These are phyloP conservation scores for Sylvia atricapilla DNA, from an alignment of 2,113 vertebrate species.

Conservation along the genomic window DNA sequence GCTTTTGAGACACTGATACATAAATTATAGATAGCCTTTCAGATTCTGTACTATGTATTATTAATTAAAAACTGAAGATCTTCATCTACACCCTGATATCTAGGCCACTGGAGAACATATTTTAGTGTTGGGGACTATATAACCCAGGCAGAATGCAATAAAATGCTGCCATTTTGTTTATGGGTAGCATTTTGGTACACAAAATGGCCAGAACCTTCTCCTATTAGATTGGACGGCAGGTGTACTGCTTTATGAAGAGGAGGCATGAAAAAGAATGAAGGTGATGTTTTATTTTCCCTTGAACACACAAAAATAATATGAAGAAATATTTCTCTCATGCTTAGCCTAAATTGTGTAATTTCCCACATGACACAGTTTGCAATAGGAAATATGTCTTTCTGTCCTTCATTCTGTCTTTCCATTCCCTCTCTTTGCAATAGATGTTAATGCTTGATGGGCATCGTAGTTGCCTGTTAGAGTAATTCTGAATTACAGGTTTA, in stretches of 20 bases:
- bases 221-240: not conserved
- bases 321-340: not conserved
- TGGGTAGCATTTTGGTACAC: not conserved
- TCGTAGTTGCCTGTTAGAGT: not conserved
- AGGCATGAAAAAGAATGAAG: not conserved
- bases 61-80: conserved; percentile 74
- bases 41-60: conserved; percentile 70
- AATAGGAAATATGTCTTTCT: not conserved
- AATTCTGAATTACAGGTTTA: not conserved
- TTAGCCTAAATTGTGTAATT: not conserved
- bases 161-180: not conserved
- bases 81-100: conserved; percentile 52
- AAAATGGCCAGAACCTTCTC: not conserved
- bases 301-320: not conserved
- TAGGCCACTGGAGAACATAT: conserved; percentile 31
- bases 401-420: not conserved
- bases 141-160: not conserved
- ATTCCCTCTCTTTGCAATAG: not conserved
- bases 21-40: conserved; percentile 74
- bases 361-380: not conserved
- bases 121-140: not conserved
- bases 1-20: conserved; percentile 58
- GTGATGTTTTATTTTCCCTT: not conserved
- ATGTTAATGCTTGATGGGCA: not conserved
- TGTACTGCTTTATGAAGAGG: not conserved